These are phyloP conservation scores for Trimorus sp. DNA, from an alignment of 2,888 invertebrate genomes.

Conservation along the genomic window DNA sequence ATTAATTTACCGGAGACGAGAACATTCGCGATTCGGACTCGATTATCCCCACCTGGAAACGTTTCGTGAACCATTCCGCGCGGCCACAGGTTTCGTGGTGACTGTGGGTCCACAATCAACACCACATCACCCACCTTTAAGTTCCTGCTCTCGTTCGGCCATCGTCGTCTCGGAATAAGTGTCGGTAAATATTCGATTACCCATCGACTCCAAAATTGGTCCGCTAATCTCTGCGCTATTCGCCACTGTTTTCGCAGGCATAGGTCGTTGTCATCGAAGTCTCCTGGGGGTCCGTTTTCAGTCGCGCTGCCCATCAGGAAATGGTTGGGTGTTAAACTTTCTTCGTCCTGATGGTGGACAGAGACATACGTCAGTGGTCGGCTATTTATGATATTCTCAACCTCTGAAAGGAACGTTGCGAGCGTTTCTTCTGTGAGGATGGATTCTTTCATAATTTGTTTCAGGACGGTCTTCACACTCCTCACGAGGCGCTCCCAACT, in stretches of 20 bases:
- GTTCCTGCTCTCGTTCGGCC: neutral
- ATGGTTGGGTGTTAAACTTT: slow-evolving; percentile 50
- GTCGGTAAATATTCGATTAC: slow-evolving; percentile 2
- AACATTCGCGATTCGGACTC: no score
- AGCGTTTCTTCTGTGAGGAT: slow-evolving; percentile 38
- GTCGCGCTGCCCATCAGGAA: slow-evolving; percentile 41
- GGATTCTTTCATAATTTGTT: slow-evolving; percentile 5
- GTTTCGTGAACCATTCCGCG: neutral
- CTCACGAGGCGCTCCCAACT: neutral
- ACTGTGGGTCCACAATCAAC: neutral
- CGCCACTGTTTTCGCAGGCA: neutral
- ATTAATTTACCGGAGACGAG: no score
- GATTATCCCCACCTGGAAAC: no score
- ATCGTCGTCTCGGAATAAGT: neutral
- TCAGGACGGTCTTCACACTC: slow-evolving; percentile 36
- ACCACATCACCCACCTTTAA: neutral
- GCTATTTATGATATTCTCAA: slow-evolving; percentile 16
- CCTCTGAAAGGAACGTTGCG: no score
- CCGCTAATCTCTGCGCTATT: neutral
- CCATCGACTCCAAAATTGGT: neutral
- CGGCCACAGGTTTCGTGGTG: neutral
- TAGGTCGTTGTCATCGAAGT: neutral
- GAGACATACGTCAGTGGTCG: slow-evolving; percentile 68
- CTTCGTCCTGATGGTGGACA: slow-evolving; percentile 64
- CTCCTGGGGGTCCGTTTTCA: neutral